Base-by-base conservation (phyloP, 2,113 vertebrate genomes). In the Gymnorhina tibicen region DNA sequence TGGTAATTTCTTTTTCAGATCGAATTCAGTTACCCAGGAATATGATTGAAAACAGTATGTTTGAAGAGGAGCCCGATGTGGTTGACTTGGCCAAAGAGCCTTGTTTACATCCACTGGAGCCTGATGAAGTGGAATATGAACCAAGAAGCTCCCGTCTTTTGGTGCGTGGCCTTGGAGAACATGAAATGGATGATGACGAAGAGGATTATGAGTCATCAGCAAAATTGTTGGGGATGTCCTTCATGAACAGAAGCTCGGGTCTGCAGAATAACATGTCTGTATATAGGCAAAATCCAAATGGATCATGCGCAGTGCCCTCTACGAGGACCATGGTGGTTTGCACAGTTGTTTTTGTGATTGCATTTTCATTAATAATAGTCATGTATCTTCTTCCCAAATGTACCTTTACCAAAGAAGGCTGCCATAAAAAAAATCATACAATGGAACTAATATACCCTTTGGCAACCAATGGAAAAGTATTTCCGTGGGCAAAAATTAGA, bases 11-110 rank as follows among this genome's bases (percentile, higher is more conserved):
- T 95, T 84, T 96, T 97, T 76, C 96, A 99, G 99, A 99, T 87
- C 98, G 58, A 91, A 97, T 98, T 85, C 98, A 97, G 83, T 97
- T 99, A 87, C 99, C 99, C 27, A 98, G 99, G 97, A 99, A 99
- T 98, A 99, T 99, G 99, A 99, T 99, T 96, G 99, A 99, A 98
- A 99, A 99, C 98, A 99, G 98, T 96, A 99, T 99, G 99, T 99
- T 99, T 98, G 99, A 99, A 91, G 99, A 99, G 96, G 99, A 99
- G 85, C 99, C 99, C 1, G 99, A 99, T 93, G 98, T 99, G 60
- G 99, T 99, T 79, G 99, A 99, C 97, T 98, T 99, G 96, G 99
- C 99, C 69, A 99, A 99, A 97, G 99, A 99, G 72, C 98, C 99
- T 27, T 96, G 98, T 90, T 97, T 98, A 55, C 99, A 99, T 96